Evolutionary conservation across 2,888 invertebrate species (phyloP).

Genomic region (Cerastoderma edule): DNA sequence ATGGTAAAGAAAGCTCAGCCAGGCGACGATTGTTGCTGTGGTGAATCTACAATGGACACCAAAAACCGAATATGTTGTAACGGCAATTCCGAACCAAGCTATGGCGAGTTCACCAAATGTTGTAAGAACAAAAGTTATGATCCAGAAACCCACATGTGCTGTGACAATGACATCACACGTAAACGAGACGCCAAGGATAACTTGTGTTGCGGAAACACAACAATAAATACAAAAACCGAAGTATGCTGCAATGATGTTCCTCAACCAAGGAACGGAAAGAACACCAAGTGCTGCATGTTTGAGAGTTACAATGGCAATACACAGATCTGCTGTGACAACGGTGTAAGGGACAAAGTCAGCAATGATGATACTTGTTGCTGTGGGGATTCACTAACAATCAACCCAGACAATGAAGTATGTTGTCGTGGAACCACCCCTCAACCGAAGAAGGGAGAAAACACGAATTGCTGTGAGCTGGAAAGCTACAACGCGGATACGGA

Average conservation of each 20-base stretch:
- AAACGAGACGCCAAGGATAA: conserved; percentile 44
- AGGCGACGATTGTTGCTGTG: conserved; percentile 51
- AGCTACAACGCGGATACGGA: conserved; percentile 44
- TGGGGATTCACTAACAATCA: conserved; percentile 42
- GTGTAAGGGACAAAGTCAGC: conserved; percentile 38
- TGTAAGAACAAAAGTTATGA: conserved; percentile 43
- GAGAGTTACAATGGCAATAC: conserved; percentile 39
- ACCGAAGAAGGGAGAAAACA: conserved; percentile 33
- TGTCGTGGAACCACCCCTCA: conserved; percentile 46
- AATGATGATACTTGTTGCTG: conserved; percentile 53
- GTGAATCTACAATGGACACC: conserved; percentile 48
- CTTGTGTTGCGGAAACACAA: conserved; percentile 51
- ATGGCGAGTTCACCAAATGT: conserved; percentile 39
- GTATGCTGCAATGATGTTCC: conserved; percentile 44
- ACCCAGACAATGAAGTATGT: conserved; percentile 51
- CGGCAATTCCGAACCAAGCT: conserved; percentile 45
- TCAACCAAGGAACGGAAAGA: conserved; percentile 24
- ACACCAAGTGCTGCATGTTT: conserved; percentile 45
- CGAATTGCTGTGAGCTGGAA: conserved; percentile 40
- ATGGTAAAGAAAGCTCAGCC: conserved; percentile 29
- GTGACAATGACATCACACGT: conserved; percentile 25
- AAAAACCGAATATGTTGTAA: conserved; percentile 43
- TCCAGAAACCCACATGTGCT: conserved; percentile 38
- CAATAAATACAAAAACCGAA: conserved; percentile 42
- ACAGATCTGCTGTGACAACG: conserved; percentile 48